These are phyloP conservation scores for Chloroceryle inda DNA, from an alignment of 2,797 vertebrate genomes.

Conservation along the genomic window DNA sequence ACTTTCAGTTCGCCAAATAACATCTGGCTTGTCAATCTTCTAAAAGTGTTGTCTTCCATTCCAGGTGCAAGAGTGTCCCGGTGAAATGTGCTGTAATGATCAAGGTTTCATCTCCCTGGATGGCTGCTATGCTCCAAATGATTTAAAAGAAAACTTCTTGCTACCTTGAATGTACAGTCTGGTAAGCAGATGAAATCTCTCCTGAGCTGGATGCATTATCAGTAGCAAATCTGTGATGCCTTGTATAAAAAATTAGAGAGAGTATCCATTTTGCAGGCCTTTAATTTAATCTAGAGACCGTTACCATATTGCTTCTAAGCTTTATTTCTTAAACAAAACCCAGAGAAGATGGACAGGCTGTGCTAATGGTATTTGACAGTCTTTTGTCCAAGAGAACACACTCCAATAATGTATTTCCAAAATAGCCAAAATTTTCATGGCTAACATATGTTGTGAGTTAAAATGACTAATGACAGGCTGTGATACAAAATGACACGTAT, in stretches of 20 bases:
- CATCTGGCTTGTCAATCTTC: not conserved
- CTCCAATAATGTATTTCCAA: not conserved
- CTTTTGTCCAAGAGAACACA: not conserved
- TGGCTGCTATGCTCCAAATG: not conserved
- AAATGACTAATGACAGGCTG: not conserved
- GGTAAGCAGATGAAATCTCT: not conserved
- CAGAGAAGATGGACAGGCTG: not conserved
- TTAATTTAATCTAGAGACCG: constrained; percentile 1
- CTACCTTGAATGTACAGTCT: not conserved
- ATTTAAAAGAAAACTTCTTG: not conserved
- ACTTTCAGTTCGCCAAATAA: not conserved
- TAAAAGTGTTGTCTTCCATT: not conserved
- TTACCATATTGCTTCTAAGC: not conserved
- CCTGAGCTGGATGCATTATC: not conserved
- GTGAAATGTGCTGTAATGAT: not conserved
- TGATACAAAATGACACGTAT: not conserved
- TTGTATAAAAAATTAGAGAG: not conserved
- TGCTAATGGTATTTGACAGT: not conserved
- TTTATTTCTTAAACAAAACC: not conserved
- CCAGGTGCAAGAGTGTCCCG: not conserved
- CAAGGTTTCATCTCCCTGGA: not conserved
- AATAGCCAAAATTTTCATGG: not conserved
- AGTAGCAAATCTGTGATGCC: not conserved
- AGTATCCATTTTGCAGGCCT: not conserved
- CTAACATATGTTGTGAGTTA: not conserved